Base-by-base conservation (phyloP, 2,888 invertebrate genomes). In the Drosophila nigricruria region DNA sequence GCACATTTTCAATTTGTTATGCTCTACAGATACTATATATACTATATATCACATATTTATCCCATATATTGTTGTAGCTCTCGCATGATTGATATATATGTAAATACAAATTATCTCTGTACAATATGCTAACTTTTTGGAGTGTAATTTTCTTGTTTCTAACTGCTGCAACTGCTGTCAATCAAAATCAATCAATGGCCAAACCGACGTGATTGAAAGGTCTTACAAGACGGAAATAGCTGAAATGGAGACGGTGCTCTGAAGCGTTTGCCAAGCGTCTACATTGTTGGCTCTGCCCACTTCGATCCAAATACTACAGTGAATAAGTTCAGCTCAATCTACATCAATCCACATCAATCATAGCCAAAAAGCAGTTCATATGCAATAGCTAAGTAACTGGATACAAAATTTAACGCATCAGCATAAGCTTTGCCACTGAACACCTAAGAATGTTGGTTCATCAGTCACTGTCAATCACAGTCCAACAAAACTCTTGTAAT, bases 221-320 rank as follows among this genome's bases (percentile, higher is more conserved):
- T 93, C 93, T 3, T 93, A 95, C 93, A 94, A 95, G 94, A 96
- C 95, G 76, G 96, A 96, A 93, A 95, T 96, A 85, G 97, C 97
- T 90, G 97, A 97, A 95, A 97, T 97, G 96, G 97, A 97, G 95
- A 97, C 97, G 92, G 97, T 97, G 94, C 96, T 97, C 60, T 86
- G 87, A 86, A 90, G 74, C 68, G 73, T 69, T 70, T 73, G 47
- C 52, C 69, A 25, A 53, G 45, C 56, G 73, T 57, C 60, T 12
- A 47, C 52, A 68, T 58, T 66, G 36, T 27, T 20, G 42, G 50
- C 59, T 34, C 20, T 42, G 12, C 56, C 67, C 65, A 60, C 74
- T 60, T 49, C 49, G 32, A 42, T 64, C 27, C 20, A n/a, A 34
- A 23, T 16, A 36, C 52, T 36, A 16, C 16, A 36, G 34, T 34